Evolutionary conservation across 2,888 invertebrate species (phyloP).

Genomic region (Micoletzkya japonica): DNA sequence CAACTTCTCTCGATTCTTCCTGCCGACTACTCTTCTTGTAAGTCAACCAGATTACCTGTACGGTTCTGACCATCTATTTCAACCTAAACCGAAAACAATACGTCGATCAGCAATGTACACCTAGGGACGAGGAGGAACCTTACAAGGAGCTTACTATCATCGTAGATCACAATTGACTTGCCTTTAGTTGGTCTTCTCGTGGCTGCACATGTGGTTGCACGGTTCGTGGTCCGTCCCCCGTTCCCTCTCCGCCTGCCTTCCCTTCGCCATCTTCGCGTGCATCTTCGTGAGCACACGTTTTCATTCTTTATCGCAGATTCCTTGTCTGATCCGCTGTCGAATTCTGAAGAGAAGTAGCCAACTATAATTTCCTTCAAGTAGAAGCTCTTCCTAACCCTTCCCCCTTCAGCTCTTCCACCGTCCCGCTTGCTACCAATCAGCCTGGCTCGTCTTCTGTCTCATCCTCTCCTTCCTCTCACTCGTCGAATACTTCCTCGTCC

Average conservation of each 20-base stretch:
- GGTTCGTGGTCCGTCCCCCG: constrained; percentile 61
- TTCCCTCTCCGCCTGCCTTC: constrained; percentile 55
- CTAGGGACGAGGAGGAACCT: too few relatives aligned
- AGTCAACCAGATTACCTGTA: not conserved
- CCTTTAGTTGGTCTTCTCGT: constrained; percentile 54
- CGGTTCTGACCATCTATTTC: not conserved
- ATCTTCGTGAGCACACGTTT: constrained; percentile 40
- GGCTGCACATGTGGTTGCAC: constrained; percentile 63
- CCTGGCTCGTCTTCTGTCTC: constrained; percentile 55
- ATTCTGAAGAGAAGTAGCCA: not conserved
- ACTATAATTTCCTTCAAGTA: not conserved
- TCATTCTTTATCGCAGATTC: too few relatives aligned
- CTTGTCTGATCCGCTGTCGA: too few relatives aligned
- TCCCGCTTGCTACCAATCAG: constrained; percentile 27
- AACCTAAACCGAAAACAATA: too few relatives aligned
- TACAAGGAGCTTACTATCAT: too few relatives aligned
- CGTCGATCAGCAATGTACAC: too few relatives aligned
- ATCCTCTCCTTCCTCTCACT: constrained; percentile 58
- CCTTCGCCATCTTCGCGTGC: constrained; percentile 68
- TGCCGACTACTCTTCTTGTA: constrained; percentile 50
- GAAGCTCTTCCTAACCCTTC: not conserved
- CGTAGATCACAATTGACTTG: too few relatives aligned
- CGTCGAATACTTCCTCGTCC: constrained; percentile 61
- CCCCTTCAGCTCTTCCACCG: constrained; percentile 31
- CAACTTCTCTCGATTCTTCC: constrained; percentile 46